Evolutionary conservation across 2,888 invertebrate species (phyloP), one percentile per base, ranked within the genome.

Genomic region (Mystacides longicornis): DNA sequence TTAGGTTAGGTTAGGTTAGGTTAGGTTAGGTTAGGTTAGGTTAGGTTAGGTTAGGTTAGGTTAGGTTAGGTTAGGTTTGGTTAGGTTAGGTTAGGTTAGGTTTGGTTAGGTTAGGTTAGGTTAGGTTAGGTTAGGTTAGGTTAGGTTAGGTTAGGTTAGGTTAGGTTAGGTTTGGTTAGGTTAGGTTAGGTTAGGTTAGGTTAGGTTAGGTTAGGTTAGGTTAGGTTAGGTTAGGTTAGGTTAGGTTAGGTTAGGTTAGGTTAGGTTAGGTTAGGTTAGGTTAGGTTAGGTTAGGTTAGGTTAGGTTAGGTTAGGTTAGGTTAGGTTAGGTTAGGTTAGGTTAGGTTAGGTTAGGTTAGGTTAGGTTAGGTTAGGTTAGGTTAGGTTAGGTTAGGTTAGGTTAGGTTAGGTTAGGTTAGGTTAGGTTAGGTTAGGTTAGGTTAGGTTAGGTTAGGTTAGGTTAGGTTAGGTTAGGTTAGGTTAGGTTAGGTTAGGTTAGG

Each of bases 161-260:
- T 27, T 27, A 27, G 27, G 27, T 27, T 27, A 27, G 27, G 27
- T 27, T 27, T 7, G 27, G 27, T 37, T 37, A 37, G 37, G 37
- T 37, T 37, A 37, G 37, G 37, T 37, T 37, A 37, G 37, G 37
- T 37, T 37, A 37, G 37, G 37, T 37, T 37, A 37, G 37, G 37
- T 37, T 37, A 37, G 37, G 37, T 37, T 37, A 37, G 37, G 37
- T 37, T 37, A 37, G 37, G 37, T 37, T 37, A 37, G 37, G 37
- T 37, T 37, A 37, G 37, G 37, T 37, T 37, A 37, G 37, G 37
- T 37, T 37, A 37, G 37, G 37, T 37, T 37, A 37, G 37, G 37
- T 37, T 37, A 37, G 37, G 37, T 37, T 37, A 37, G 37, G 37
- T 37, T 37, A 37, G 37, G 37, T 37, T 37, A 37, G 37, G 37